Evolutionary conservation across 2,113 vertebrate species (phyloP).

Genomic region (Chloroceryle aenea): DNA sequence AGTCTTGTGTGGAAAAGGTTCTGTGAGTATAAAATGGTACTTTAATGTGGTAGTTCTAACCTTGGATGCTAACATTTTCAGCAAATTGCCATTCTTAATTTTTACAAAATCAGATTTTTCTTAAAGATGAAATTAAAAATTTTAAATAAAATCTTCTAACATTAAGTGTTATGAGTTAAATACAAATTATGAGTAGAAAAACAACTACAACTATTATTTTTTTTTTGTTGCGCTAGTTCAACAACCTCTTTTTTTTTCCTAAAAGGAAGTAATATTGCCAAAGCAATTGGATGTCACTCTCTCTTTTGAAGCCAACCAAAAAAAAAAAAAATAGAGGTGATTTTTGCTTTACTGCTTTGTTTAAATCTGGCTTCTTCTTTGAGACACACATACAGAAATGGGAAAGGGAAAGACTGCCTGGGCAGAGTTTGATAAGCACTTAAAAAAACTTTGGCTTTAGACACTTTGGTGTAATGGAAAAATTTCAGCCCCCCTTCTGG

Average conservation of each 20-base stretch:
- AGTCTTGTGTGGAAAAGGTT: neutral
- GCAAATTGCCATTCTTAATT: neutral
- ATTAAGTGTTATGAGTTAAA: neutral
- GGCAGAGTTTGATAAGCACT: neutral
- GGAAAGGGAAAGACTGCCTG: neutral
- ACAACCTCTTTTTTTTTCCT: neutral
- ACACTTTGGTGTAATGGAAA: neutral
- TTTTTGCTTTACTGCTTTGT: neutral
- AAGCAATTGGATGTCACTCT: neutral
- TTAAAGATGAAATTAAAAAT: neutral
- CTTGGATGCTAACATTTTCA: neutral
- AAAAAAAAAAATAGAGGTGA: neutral
- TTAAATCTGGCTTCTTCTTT: neutral
- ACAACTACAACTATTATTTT: too few species aligned
- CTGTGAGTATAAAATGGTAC: neutral
- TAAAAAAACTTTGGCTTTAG: neutral
- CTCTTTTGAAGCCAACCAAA: neutral
- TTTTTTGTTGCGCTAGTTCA: neutral
- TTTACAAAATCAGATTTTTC: neutral
- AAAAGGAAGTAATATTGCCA: neutral
- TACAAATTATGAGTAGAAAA: neutral
- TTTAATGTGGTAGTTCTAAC: neutral
- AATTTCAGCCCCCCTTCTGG: neutral
- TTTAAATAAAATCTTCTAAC: neutral
- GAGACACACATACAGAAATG: neutral